Percentiles rank a stretch among this genome's conserved stretches.
phyloP scores from a whole-genome alignment of 2,797 vertebrate genomes.

The Cryptoblepharus egeriae region DNA sequence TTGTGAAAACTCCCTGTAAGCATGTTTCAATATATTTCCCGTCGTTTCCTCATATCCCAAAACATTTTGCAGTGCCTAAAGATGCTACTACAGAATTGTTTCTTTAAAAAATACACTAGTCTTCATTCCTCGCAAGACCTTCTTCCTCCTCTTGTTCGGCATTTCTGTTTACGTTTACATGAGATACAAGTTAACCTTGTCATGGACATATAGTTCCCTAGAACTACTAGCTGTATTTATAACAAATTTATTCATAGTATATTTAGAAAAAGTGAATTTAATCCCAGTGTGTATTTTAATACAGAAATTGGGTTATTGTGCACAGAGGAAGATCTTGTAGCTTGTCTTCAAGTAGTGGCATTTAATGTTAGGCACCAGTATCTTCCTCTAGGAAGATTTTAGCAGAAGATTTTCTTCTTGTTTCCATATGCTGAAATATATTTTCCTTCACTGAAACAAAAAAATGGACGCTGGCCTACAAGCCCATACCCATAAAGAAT shows the following conservation, averaged over 20 bases:
- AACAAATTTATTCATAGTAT: not conserved
- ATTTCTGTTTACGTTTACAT: not conserved
- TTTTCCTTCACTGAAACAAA: not conserved
- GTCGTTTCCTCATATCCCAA: not conserved
- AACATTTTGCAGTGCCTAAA: not conserved
- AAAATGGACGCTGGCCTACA: not conserved
- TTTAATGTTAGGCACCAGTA: constrained; percentile 1
- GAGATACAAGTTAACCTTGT: not conserved
- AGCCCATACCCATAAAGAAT: not conserved
- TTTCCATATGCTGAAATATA: not conserved
- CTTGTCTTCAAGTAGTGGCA: not conserved
- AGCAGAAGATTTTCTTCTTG: too few species aligned
- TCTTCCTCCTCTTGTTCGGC: not conserved
- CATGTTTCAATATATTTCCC: not conserved
- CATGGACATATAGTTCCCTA: not conserved
- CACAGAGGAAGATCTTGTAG: not conserved
- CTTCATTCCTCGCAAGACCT: not conserved
- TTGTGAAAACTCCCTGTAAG: not conserved
- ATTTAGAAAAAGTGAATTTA: not conserved
- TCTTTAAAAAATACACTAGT: too few species aligned
- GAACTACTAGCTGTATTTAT: not conserved
- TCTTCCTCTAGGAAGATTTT: not conserved
- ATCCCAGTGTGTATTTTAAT: not conserved
- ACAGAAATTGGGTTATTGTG: not conserved
- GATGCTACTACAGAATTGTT: too few species aligned